Evolutionary conservation across 2,888 invertebrate genomes (phyloP).

Genomic region (Melanchra persicariae): DNA sequence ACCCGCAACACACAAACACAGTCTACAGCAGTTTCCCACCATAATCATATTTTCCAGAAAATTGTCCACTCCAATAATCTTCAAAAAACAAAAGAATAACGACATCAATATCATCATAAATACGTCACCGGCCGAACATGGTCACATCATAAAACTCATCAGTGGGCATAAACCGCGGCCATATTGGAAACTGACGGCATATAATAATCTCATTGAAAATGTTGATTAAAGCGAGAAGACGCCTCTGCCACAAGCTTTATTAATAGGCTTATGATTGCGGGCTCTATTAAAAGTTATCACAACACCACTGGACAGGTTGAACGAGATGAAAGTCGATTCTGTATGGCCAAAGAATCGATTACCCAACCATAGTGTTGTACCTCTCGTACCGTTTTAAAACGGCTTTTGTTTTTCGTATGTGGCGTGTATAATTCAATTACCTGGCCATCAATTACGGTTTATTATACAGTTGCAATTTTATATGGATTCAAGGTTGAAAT

Average conservation of each 20-base stretch:
- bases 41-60: conserved; percentile 35
- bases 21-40: conserved; percentile 4
- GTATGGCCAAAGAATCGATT: conserved; percentile 69
- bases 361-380: conserved; percentile 20
- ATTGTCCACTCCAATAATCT: conserved; percentile 20
- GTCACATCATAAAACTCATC: conserved; percentile 72
- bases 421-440: conserved; percentile 62
- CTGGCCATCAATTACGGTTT: conserved; percentile 50
- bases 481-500: conserved; percentile 50
- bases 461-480: conserved; percentile 58
- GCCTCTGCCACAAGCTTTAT: conserved; percentile 77
- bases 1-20: neutral
- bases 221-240: conserved; percentile 84
- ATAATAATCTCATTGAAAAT: conserved; percentile 85
- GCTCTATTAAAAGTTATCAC: conserved; percentile 83
- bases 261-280: conserved; percentile 84
- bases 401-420: conserved; percentile 39
- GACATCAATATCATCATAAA: conserved; percentile 66
- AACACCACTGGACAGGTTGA: conserved; percentile 73
- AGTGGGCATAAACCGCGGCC: conserved; percentile 65
- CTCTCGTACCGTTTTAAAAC: conserved; percentile 36
- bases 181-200: conserved; percentile 72
- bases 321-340: conserved; percentile 74
- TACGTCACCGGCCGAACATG: conserved; percentile 59
- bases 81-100: conserved; percentile 58